Conservation (phyloP, 2,797 vertebrate species). For the Simalia tracyae region DNA sequence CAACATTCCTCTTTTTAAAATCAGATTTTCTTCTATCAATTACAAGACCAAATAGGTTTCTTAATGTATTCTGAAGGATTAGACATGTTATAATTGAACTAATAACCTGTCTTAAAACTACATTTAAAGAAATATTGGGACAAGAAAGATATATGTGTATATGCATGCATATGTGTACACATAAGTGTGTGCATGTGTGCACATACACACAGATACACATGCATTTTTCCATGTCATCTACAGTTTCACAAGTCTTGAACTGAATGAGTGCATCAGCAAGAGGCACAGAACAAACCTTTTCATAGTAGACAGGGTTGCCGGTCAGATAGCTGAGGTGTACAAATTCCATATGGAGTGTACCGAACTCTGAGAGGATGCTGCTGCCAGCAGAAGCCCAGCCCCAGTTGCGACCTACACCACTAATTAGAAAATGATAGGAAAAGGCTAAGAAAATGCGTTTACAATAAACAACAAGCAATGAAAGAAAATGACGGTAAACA, state of each 20-base stretch:
- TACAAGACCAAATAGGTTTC: neutral
- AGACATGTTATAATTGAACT: neutral
- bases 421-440: constrained; percentile 15
- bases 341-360: constrained; percentile 98
- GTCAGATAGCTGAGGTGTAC: constrained; percentile 97
- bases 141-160: neutral
- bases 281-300: constrained; percentile 81
- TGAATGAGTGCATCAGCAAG: neutral
- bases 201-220: neutral
- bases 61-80: neutral
- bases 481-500: neutral
- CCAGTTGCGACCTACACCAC: constrained; percentile 97
- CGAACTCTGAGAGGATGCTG: constrained; percentile 97
- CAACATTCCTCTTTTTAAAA: neutral
- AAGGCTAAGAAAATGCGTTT: neutral
- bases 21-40: neutral
- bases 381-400: constrained; percentile 98
- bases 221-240: constrained; percentile 18
- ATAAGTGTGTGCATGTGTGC: neutral
- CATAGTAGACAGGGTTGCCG: constrained; percentile 92
- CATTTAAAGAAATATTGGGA: neutral
- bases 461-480: neutral
- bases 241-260: neutral
- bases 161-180: neutral
- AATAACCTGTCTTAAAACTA: neutral